Percentiles rank a stretch among this genome's conserved stretches.
These are phyloP conservation scores for Gymnoscopelus microlampas DNA, from an alignment of 2,797 vertebrate species.

Conservation along the genomic window DNA sequence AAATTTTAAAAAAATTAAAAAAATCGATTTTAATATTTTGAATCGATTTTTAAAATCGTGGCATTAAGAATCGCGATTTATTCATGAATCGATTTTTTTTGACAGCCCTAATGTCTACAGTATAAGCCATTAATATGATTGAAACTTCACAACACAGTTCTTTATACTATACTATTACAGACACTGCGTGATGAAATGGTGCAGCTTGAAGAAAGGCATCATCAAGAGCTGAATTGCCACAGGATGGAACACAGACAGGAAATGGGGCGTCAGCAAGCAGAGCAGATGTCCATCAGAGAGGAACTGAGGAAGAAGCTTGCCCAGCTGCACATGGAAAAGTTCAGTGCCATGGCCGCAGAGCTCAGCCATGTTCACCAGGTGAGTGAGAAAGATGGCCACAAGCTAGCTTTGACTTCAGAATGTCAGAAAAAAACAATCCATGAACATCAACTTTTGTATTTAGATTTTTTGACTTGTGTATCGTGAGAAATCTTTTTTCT, in stretches of 20 bases:
- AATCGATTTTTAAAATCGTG: too few relatives aligned
- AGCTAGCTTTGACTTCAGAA: background rate
- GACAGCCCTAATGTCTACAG: background rate
- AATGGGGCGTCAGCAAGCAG: conserved; percentile 69
- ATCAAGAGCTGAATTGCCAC: conserved; percentile 62
- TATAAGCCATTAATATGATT: too few relatives aligned
- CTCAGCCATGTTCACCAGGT: conserved; percentile 85
- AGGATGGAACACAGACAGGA: conserved; percentile 60
- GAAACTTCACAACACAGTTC: background rate
- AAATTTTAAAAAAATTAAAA: too few relatives aligned
- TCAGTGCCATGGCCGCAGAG: conserved; percentile 81
- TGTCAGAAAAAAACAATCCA: too few relatives aligned
- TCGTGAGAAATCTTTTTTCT: background rate
- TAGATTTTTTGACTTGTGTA: background rate
- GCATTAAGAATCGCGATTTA: too few relatives aligned
- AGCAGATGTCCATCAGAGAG: conserved; percentile 76
- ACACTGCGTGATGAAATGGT: conserved; percentile 81
- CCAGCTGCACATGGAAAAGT: conserved; percentile 80
- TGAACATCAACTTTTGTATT: background rate
- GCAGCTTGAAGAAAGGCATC: conserved; percentile 60
- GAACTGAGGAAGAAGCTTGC: conserved; percentile 78
- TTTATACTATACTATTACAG: conserved; percentile 44
- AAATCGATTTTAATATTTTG: too few relatives aligned
- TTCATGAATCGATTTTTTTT: too few relatives aligned
- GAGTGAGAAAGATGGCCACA: background rate